Evolutionary conservation across 2,888 invertebrate genomes (phyloP), one percentile per base, ranked within the genome.

Genomic region (Stenodema calcarata): DNA sequence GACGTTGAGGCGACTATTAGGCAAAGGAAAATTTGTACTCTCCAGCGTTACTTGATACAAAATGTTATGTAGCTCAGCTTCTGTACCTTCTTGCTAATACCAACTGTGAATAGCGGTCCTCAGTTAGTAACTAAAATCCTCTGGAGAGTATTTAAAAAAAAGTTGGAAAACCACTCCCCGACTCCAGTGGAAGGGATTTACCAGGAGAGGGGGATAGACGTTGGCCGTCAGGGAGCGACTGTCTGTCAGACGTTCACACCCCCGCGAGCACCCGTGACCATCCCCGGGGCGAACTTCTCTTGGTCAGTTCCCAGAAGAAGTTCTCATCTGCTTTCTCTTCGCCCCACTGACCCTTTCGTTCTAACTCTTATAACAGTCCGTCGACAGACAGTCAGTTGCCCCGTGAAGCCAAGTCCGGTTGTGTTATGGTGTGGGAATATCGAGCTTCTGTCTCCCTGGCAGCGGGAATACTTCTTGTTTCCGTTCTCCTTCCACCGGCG

Each of bases 381-480:
- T 16, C 14, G 80, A 50, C 80, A 30, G 27, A 73, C 80, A 82
- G 82, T 83, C 83, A 42, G 41, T 73, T 47, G 73, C 73, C 30
- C 73, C 75, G 44, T 44, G 28, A 84, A 84, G 84, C 73, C 73
- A 73, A 73, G 84, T 75, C 84, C 84, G 84, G 84, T 84, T 73
- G 84, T 84, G 84, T 84, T 84, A 84, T 84, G 84, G 84, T 84
- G 75, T 42, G 70, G 73, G 47, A 23, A 84, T 84, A 75, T 50
- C 84, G 47, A 84, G 73, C 84, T 84, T 9, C 44, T 28, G 47
- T 70, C 42, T 44, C 84, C 84, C 44, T 70, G 70, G 44, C 84
- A 44, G 14, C 47, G 75, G 84, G 84, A 73, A 42, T 84, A 23
- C 28, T 84, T 27, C 70, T 84, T 16, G 62, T 69, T 12, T 35